Evolutionary conservation across 2,113 vertebrate species (phyloP).

Genomic region (Amblyopsis rosae): DNA sequence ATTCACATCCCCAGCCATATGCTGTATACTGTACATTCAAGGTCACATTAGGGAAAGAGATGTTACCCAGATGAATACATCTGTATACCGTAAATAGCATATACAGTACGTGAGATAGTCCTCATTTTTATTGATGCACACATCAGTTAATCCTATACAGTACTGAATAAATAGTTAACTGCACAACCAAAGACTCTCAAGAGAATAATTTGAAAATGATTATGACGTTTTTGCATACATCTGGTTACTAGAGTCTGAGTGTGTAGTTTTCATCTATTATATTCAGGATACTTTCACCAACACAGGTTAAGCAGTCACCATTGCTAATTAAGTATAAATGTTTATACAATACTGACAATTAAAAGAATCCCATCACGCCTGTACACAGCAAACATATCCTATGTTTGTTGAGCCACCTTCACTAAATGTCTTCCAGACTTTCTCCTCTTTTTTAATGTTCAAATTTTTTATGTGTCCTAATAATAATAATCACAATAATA

Average conservation of each 20-base stretch:
- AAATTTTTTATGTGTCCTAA: too few relatives aligned
- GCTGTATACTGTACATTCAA: slow-evolving; percentile 33
- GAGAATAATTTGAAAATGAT: slow-evolving; percentile 7
- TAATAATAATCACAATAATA: too few relatives aligned
- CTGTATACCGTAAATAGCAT: too few relatives aligned
- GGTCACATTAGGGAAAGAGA: slow-evolving; percentile 34
- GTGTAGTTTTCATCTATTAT: slow-evolving; percentile 12
- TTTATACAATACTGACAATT: slow-evolving; percentile 12
- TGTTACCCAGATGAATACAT: slow-evolving; percentile 33
- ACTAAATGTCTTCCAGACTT: too few relatives aligned
- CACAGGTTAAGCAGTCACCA: slow-evolving; percentile 17
- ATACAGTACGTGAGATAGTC: too few relatives aligned
- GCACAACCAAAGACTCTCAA: slow-evolving; percentile 6
- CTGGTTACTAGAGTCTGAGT: slow-evolving; percentile 14
- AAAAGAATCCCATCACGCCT: neutral
- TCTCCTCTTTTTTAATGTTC: too few relatives aligned
- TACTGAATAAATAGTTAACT: slow-evolving; percentile 40
- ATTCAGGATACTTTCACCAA: slow-evolving; percentile 13
- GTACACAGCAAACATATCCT: neutral
- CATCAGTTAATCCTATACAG: too few relatives aligned
- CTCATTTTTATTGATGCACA: too few relatives aligned
- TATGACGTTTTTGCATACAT: slow-evolving; percentile 8
- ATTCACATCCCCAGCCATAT: slow-evolving; percentile 47
- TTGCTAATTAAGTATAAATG: slow-evolving; percentile 15
- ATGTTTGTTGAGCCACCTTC: neutral